Evolutionary conservation across 2,797 vertebrate species (phyloP).

Genomic region (Poeciliopsis turneri): DNA sequence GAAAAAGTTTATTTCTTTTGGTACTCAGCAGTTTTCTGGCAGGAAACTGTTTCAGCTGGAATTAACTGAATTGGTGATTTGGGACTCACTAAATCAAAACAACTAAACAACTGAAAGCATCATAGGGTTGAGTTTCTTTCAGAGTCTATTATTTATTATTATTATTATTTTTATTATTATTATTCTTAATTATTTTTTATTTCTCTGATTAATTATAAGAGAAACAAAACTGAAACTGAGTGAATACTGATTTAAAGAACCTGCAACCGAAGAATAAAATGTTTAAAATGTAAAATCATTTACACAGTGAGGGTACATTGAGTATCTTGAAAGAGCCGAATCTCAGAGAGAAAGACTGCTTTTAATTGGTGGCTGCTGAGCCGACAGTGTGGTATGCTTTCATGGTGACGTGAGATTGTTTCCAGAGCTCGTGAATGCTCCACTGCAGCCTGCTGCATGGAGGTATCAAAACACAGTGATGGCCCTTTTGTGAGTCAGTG

Average conservation of each 20-base stretch:
- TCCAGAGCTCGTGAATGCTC: conserved; percentile 63
- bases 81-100: conserved; percentile 2
- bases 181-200: background rate
- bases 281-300: background rate
- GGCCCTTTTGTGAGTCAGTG: conserved; percentile 63
- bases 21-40: background rate
- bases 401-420: conserved; percentile 62
- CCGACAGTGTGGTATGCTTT: conserved; percentile 30
- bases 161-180: no score
- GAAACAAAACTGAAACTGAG: background rate
- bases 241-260: background rate
- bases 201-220: background rate
- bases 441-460: conserved; percentile 51
- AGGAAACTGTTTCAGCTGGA: background rate
- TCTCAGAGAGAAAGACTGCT: conserved; percentile 2
- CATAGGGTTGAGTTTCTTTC: background rate
- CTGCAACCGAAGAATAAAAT: background rate
- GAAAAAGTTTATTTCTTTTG: background rate
- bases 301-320: background rate
- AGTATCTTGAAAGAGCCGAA: background rate
- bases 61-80: conserved; percentile 2
- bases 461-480: conserved; percentile 67
- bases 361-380: conserved; percentile 34
- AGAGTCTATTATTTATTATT: background rate
- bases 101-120: background rate